These are phyloP conservation scores for Adelognathus sp. DNA, from an alignment of 2,888 invertebrate species.

Conservation along the genomic window DNA sequence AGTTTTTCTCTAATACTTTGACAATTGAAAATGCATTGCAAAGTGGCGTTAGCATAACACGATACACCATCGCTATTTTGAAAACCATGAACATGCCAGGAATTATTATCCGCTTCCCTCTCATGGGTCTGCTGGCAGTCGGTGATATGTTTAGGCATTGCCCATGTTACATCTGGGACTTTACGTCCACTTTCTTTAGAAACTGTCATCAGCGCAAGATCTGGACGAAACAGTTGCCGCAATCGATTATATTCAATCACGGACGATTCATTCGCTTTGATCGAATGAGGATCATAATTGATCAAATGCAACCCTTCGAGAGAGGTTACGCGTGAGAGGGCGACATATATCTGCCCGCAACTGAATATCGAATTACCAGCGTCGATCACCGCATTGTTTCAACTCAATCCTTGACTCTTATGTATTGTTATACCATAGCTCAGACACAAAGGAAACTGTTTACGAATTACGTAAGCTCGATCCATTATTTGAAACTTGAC, in stretches of 20 bases:
- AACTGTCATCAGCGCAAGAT: conserved; percentile 26
- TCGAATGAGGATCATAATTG: conserved; percentile 55
- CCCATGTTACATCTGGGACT: conserved; percentile 8
- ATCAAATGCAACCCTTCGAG: conserved; percentile 59
- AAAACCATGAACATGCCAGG: conserved; percentile 17
- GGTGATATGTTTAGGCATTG: background rate
- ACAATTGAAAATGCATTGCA: conserved; percentile 39
- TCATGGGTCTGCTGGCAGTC: background rate
- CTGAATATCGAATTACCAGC: no score
- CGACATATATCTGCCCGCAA: conserved; percentile 62
- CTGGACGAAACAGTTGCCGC: conserved; percentile 41
- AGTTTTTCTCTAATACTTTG: background rate
- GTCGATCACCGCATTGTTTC: conserved; percentile 38
- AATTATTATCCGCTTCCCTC: background rate
- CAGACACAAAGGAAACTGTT: conserved; percentile 55
- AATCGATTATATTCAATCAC: conserved; percentile 60
- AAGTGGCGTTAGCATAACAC: conserved; percentile 21
- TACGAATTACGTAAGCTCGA: conserved; percentile 42
- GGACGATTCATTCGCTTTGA: conserved; percentile 49
- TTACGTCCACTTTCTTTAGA: background rate
- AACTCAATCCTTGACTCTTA: no score
- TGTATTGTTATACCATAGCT: no score
- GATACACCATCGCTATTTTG: conserved; percentile 36
- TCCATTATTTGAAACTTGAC: no score
- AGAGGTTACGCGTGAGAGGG: conserved; percentile 57